These are phyloP conservation scores for Drosophila neonasuta DNA, from an alignment of 2,888 invertebrate species.

Conservation along the genomic window DNA sequence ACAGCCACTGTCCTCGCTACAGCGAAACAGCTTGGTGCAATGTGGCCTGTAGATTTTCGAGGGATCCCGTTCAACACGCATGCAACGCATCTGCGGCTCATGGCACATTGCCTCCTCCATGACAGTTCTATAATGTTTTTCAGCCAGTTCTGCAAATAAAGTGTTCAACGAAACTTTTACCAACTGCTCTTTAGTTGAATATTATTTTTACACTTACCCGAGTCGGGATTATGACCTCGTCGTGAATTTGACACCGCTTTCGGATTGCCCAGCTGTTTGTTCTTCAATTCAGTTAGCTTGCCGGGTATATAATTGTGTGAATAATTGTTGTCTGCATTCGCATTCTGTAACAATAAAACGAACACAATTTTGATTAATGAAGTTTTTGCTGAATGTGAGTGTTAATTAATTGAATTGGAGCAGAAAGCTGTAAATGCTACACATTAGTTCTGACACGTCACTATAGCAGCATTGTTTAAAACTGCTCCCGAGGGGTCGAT, in stretches of 20 bases:
- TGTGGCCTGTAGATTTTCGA: constrained; percentile 91
- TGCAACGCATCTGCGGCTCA: constrained; percentile 88
- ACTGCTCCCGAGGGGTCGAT: not conserved
- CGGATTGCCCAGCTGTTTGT: constrained; percentile 76
- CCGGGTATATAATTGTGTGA: constrained; percentile 78
- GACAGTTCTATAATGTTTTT: constrained; percentile 76
- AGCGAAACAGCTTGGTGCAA: constrained; percentile 92
- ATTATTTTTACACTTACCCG: constrained; percentile 18
- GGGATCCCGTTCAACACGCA: constrained; percentile 85
- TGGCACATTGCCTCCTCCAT: constrained; percentile 75
- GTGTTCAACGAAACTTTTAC: not conserved
- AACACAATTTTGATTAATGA: constrained; percentile 31
- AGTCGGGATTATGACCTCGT: constrained; percentile 61
- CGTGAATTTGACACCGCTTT: constrained; percentile 76
- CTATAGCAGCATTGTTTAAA: constrained; percentile 10
- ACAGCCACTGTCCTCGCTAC: constrained; percentile 94
- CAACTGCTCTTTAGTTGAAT: not conserved
- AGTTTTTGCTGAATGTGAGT: constrained; percentile 23
- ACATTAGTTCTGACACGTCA: not conserved
- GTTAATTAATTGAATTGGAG: constrained; percentile 50
- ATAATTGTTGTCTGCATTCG: constrained; percentile 75
- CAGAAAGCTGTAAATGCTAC: constrained; percentile 28
- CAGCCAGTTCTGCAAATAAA: constrained; percentile 72
- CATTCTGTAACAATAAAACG: constrained; percentile 56
- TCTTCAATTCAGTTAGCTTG: constrained; percentile 75